Conservation (phyloP, 2,113 vertebrate genomes). For the Puffinus mauretanicus region DNA sequence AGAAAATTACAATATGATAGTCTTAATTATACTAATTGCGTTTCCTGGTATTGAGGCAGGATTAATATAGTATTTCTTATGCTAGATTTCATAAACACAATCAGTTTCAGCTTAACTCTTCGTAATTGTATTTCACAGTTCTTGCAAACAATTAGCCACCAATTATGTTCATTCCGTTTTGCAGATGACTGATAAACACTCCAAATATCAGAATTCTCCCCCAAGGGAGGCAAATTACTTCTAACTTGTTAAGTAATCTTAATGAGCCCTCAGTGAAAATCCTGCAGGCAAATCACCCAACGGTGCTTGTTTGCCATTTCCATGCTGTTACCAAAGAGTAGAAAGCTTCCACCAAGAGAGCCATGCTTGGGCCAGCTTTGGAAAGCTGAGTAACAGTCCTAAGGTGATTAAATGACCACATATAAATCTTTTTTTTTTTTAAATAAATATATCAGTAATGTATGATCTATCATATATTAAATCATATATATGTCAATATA, state of each 20-base stretch:
- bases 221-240: constrained; percentile 28
- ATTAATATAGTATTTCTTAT: constrained; percentile 34
- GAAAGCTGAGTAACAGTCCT: background rate
- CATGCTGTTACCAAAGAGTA: background rate
- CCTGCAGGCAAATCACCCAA: background rate
- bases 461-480: background rate
- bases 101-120: constrained; percentile 47
- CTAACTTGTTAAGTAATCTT: background rate
- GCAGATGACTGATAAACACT: constrained; percentile 39
- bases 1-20: constrained; percentile 51
- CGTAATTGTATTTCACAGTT: constrained; percentile 45
- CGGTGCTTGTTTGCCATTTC: background rate
- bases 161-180: constrained; percentile 50
- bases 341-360: background rate
- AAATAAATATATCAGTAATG: background rate
- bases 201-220: constrained; percentile 35
- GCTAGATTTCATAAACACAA: constrained; percentile 57
- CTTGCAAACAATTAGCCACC: constrained; percentile 64
- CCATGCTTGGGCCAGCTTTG: background rate
- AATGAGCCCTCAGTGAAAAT: background rate
- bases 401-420: background rate
- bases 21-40: constrained; percentile 50
- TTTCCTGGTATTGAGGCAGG: constrained; percentile 34
- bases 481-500: too few relatives aligned
- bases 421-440: too few relatives aligned